Conservation (phyloP, 2,113 vertebrate species). For the Lophotis ruficrista region DNA sequence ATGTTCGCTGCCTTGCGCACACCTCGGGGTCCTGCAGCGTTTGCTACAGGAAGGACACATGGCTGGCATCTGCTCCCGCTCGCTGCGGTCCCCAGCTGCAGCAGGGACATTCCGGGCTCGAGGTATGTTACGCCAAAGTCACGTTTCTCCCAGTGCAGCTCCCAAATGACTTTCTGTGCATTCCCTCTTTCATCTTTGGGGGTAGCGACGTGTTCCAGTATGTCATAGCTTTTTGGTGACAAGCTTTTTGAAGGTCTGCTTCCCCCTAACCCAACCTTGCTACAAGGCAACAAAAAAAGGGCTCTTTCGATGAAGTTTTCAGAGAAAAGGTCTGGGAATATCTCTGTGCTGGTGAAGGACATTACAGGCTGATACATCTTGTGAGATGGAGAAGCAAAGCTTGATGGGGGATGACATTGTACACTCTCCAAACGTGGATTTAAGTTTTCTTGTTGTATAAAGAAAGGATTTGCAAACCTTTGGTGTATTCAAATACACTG, state of each 20-base stretch:
- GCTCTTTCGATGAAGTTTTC: neutral
- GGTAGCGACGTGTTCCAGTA: neutral
- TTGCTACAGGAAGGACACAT: neutral
- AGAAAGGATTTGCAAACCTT: neutral
- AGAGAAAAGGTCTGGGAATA: neutral
- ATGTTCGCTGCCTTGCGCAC: neutral
- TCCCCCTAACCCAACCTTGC: neutral
- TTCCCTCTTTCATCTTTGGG: neutral
- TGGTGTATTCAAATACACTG: neutral
- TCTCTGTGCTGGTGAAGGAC: neutral
- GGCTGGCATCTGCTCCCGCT: neutral
- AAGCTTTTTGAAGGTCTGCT: neutral
- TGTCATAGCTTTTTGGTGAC: fast-evolving
- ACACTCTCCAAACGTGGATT: neutral
- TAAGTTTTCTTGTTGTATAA: neutral
- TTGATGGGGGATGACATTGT: neutral
- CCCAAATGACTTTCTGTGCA: neutral
- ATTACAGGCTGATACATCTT: fast-evolving
- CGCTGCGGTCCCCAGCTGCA: neutral
- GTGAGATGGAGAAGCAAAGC: neutral
- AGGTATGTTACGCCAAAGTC: neutral
- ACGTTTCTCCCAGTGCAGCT: neutral
- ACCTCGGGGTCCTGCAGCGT: neutral
- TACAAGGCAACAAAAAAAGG: neutral
- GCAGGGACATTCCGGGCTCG: neutral